Evolutionary conservation across 2,797 vertebrate genomes (phyloP).

Genomic region (Denticeps clupeoides): DNA sequence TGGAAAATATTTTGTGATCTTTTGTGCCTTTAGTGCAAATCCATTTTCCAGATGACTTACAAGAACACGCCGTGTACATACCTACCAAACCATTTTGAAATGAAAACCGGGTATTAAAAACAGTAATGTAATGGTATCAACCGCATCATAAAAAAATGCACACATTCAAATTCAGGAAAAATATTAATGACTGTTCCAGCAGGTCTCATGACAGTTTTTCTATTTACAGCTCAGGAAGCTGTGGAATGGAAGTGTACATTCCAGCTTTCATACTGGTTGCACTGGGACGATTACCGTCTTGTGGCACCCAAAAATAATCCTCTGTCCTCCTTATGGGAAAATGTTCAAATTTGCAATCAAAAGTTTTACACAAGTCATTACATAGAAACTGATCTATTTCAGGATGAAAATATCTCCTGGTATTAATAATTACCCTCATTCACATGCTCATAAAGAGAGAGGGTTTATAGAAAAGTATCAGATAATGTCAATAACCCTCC

Average conservation of each 20-base stretch:
- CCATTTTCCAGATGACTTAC: constrained; percentile 33
- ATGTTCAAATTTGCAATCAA: constrained; percentile 7
- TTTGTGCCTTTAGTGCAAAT: constrained; percentile 13
- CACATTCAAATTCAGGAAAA: neutral
- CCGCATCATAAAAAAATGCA: neutral
- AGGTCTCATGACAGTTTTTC: constrained; percentile 19
- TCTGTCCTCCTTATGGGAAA: constrained; percentile 6
- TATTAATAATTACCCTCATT: no score
- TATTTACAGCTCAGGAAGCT: constrained; percentile 39
- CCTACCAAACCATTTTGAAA: constrained; percentile 27
- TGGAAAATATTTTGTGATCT: neutral
- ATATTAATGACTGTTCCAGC: constrained; percentile 32
- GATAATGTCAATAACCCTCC: no score
- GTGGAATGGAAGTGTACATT: constrained; percentile 33
- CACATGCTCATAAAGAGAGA: neutral
- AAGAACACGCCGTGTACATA: constrained; percentile 25
- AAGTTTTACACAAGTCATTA: neutral
- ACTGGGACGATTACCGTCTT: constrained; percentile 35
- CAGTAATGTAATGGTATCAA: constrained; percentile 23
- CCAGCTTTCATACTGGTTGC: constrained; percentile 35
- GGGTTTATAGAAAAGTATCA: neutral
- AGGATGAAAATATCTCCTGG: no score
- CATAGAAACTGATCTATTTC: neutral
- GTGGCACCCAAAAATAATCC: constrained; percentile 35
- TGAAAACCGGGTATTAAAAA: constrained; percentile 17